A percentile compares a stretch with the other conserved stretches of the same genome.
Conservation (phyloP, 2,113 vertebrate genomes). For the Saiga tatarica region DNA sequence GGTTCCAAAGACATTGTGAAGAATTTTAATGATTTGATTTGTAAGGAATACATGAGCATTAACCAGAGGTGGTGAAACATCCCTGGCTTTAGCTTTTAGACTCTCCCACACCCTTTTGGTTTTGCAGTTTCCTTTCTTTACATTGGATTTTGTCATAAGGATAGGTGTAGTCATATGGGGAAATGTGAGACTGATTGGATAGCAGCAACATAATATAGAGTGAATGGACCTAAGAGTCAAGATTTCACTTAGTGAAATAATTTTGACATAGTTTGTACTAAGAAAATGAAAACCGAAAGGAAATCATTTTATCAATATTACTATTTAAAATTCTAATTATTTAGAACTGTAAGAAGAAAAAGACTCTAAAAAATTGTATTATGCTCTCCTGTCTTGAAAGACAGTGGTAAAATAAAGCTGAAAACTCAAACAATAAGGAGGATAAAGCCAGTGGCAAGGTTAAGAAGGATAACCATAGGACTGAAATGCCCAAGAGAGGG, state of each 20-base stretch:
- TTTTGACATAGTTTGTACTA: neutral
- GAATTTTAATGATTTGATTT: constrained; percentile 71
- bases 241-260: constrained; percentile 4
- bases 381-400: constrained; percentile 56
- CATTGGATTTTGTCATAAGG: constrained; percentile 32
- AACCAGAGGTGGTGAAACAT: constrained; percentile 55
- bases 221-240: neutral
- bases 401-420: constrained; percentile 83
- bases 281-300: neutral
- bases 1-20: constrained; percentile 58
- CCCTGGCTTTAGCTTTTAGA: constrained; percentile 65
- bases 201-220: constrained; percentile 22
- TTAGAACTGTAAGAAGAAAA: neutral
- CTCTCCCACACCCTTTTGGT: neutral
- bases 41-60: constrained; percentile 43
- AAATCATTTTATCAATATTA: neutral
- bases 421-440: constrained; percentile 22
- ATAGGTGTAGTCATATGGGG: constrained; percentile 2
- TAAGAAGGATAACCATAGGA: constrained; percentile 51
- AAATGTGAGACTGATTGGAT: neutral
- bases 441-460: neutral
- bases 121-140: constrained; percentile 54
- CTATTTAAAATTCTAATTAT: neutral
- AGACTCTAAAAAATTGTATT: neutral
- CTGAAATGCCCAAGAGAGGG: constrained; percentile 74